Percentiles rank a stretch among this genome's conserved stretches.
phyloP scores from a whole-genome alignment of 1,140 invertebrate genomes.

The Helicoverpa zea region DNA sequence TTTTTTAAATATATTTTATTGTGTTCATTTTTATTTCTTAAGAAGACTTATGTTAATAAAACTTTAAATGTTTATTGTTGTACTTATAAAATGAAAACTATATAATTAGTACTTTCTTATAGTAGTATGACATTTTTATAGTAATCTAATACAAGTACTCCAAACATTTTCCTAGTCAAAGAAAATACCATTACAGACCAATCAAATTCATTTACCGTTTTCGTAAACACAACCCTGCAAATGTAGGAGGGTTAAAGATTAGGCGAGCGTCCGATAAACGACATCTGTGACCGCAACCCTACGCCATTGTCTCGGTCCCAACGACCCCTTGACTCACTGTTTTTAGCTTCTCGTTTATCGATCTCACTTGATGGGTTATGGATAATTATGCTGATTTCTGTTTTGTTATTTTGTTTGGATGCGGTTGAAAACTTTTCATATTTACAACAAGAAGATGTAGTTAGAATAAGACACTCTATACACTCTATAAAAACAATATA shows the following conservation, averaged over 20 bases:
- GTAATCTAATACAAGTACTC: neutral
- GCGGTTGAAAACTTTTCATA: too few species aligned
- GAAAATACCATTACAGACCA: conserved; percentile 5
- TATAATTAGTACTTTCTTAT: neutral
- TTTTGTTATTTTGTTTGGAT: neutral
- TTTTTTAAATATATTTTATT: neutral
- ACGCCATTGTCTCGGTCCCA: conserved; percentile 57
- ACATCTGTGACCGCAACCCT: conserved; percentile 79
- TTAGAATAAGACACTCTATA: too few species aligned
- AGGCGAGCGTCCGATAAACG: conserved; percentile 74
- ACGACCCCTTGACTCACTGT: conserved; percentile 55
- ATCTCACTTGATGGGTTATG: conserved; percentile 49
- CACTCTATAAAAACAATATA: too few species aligned
- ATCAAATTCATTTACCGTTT: conserved; percentile 43
- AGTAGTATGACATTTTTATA: neutral
- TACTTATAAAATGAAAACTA: neutral
- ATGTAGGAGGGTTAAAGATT: conserved; percentile 72
- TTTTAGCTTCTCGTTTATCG: conserved; percentile 52
- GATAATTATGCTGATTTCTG: conserved; percentile 33
- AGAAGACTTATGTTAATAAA: too few species aligned
- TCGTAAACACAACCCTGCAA: conserved; percentile 37
- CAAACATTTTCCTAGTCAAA: neutral
- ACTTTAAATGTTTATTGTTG: too few species aligned
- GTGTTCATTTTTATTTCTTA: too few species aligned
- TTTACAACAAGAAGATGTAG: too few species aligned